Base-by-base conservation (phyloP, 2,888 invertebrate species). In the Tachina lurida region DNA sequence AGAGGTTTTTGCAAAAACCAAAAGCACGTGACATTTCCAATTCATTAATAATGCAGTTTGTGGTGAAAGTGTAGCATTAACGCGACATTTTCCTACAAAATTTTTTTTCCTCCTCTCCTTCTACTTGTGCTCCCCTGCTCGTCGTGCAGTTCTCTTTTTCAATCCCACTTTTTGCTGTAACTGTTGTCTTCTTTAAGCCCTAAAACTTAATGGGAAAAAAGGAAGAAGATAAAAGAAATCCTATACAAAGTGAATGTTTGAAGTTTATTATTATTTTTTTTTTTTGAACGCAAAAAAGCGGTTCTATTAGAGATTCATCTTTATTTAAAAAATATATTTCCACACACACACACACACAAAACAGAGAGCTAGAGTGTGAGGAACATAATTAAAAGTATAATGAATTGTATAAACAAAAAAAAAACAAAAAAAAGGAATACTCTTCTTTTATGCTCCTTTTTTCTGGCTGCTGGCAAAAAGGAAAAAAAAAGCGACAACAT, bases 1-100 rank as follows among this genome's bases (percentile, higher is more conserved):
- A 19, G 58, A 65, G 75, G 83, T 75, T 80, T 83, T 67, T 41
- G 49, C 54, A 73, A 86, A 31, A 86, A 80, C 86, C 86, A 71
- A 68, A 83, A 80, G 83, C 86, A 86, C 86, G 86, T 86, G 86
- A 83, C 79, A 86, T 83, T 86, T 86, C 83, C 83, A 86, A 83
- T 76, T 82, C 86, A 86, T 86, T 86, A 86, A 86, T 86, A 86
- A 86, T 86, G 86, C 86, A 86, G 86, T 83, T 83, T 86, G 86
- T 83, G 86, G 83, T 80, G 86, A 86, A 86, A 86, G 83, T 83
- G 83, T 86, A 83, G 83, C 76, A 79, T 86, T 86, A 86, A 80
- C 83, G 86, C 83, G 83, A 76, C 79, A 83, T 80, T 84, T 79
- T 80, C 58, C 60, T 58, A 70, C n/a, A 62, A 67, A 12, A 12